phyloP scores from a whole-genome alignment of 2,888 invertebrate genomes.

The Andrena trimmerana region DNA sequence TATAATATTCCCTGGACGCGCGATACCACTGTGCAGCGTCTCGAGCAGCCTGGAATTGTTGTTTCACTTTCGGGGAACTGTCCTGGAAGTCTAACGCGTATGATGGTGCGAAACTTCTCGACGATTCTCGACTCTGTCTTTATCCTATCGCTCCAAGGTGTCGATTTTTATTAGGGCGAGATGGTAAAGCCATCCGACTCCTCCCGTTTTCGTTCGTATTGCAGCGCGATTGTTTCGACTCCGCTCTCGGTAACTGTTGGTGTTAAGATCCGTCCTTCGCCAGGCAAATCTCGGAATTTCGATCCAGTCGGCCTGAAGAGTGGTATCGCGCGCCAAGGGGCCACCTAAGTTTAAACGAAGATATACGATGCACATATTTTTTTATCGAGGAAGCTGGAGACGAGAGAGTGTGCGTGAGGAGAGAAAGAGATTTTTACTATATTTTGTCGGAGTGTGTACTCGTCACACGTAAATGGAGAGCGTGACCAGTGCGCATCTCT shows the following conservation, averaged over 20 bases:
- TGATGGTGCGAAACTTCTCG: too few species aligned
- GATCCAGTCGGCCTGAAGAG: slow-evolving; percentile 43
- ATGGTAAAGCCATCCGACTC: background rate
- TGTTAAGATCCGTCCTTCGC: slow-evolving; percentile 59
- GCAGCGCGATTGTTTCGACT: background rate
- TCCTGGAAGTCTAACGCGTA: background rate
- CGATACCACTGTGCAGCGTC: slow-evolving; percentile 63
- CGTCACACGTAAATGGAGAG: background rate
- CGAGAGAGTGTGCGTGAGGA: background rate
- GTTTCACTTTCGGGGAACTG: background rate
- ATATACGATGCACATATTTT: slow-evolving; percentile 73
- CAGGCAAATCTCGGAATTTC: slow-evolving; percentile 28
- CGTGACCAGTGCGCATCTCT: slow-evolving; percentile 6
- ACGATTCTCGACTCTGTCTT: too few species aligned
- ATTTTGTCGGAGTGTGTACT: slow-evolving; percentile 34
- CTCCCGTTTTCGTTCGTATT: background rate
- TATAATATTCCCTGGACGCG: slow-evolving; percentile 51
- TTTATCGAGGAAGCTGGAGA: slow-evolving; percentile 61
- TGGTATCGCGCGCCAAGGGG: slow-evolving; percentile 63
- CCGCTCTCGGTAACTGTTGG: background rate
- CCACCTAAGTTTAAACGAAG: slow-evolving; percentile 63
- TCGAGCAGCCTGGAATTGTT: background rate
- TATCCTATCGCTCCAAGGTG: too few species aligned
- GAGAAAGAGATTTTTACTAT: slow-evolving; percentile 38
- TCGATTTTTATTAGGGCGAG: background rate